Base-by-base conservation (phyloP, 2,888 invertebrate genomes). In the Allygus modestus region DNA sequence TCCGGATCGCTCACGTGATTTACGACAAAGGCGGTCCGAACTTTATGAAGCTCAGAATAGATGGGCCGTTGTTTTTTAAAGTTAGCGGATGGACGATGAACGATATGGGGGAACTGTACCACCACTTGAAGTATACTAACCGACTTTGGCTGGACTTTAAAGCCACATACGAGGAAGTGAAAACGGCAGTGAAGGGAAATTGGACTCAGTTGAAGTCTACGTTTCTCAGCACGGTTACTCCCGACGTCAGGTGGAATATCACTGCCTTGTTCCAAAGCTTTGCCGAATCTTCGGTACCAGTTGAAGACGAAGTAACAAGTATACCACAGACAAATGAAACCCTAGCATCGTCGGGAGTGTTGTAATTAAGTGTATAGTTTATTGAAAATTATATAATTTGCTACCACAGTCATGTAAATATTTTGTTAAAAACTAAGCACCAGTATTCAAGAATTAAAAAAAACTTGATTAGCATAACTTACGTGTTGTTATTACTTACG, bases 1-100 rank as follows among this genome's bases (percentile, higher is more conserved):
- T 82, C 12, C 23, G 71, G 41, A 82, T 82, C 17, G 82, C 82
- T 7, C 82, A 82, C 28, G 46, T 82, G 15, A 41, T 82, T 33
- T 82, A 82, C 26, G 82, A 82, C 51, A 71, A 82, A 51, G 82
- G 71, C 4, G 82, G 82, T 0, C 82, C 82, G 12, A 46, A 82
- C 71, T 82, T 71, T 23, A 46, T 82, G 51, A 69, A 71, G n/a
- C 31, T 51, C 7, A 82, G 82, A 17, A 12, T 82, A 23, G 71
- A 82, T 33, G 71, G 51, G 15, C 31, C 82, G 33, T 1, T 82
- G 12, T 33, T 82, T 31, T 51, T 51, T 12, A 71, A 51, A 17
- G 51, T 71, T 20, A 71, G 69, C n/a, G 82, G 82, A 0, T 82
- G 82, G 82, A 82, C 82, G 0, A 82, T 54, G 69, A 69, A 26